Evolutionary conservation across 2,113 vertebrate species (phyloP).

Genomic region (Sorex fumeus): DNA sequence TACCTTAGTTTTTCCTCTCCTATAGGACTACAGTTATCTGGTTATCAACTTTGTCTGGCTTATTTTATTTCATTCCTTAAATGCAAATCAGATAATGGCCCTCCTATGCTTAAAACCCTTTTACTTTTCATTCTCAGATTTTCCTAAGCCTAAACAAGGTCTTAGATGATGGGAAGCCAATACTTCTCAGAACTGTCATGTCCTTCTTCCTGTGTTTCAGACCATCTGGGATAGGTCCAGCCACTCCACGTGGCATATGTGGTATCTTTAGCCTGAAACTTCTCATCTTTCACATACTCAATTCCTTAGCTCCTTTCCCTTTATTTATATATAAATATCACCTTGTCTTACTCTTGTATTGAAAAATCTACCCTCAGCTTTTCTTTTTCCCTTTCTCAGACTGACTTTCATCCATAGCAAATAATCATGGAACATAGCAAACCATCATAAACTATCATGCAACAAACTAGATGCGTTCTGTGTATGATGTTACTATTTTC

Average conservation of each 20-base stretch:
- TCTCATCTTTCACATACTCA: neutral
- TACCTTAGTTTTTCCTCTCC: neutral
- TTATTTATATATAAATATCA: neutral
- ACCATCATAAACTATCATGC: neutral
- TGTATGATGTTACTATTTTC: neutral
- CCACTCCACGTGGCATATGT: neutral
- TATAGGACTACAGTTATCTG: neutral
- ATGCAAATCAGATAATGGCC: neutral
- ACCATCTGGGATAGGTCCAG: no score
- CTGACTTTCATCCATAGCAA: neutral
- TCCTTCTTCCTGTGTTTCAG: neutral
- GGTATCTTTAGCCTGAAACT: neutral
- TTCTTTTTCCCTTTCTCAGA: neutral
- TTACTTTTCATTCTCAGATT: neutral
- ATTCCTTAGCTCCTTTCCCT: neutral
- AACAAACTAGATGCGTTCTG: neutral
- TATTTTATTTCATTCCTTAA: slow-evolving; percentile 22
- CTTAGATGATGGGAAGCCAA: neutral
- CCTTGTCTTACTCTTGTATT: neutral
- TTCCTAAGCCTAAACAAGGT: neutral
- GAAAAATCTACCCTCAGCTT: neutral
- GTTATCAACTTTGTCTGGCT: neutral
- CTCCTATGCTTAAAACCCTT: neutral
- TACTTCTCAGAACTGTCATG: neutral
- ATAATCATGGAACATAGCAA: neutral